Evolutionary conservation across 1,140 invertebrate species (phyloP).

Genomic region (Neelides sp.): DNA sequence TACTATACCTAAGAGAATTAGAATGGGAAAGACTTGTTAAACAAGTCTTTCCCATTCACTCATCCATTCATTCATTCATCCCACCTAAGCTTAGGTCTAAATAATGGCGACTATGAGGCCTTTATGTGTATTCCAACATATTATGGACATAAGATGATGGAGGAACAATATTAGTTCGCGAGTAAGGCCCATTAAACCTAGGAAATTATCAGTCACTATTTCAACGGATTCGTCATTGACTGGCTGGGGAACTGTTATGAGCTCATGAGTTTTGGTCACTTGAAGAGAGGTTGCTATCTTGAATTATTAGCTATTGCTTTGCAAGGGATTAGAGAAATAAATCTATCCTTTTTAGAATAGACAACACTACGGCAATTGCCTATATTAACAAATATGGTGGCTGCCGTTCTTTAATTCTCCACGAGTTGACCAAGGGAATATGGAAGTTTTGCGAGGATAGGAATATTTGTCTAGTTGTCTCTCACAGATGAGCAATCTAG

Average conservation of each 20-base stretch:
- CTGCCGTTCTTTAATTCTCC: neutral
- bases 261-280: neutral
- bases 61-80: no score
- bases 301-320: neutral
- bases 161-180: neutral
- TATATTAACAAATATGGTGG: constrained; percentile 3
- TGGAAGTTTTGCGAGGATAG: constrained; percentile 1
- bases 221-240: neutral
- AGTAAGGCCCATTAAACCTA: neutral
- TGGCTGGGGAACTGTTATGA: neutral
- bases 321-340: neutral
- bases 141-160: neutral
- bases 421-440: neutral
- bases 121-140: neutral
- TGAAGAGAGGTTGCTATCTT: constrained; percentile 1
- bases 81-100: neutral
- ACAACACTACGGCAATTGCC: constrained; percentile 1
- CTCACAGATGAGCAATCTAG: neutral
- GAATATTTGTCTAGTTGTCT: constrained; percentile 1
- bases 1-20: neutral
- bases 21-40: neutral
- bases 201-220: neutral
- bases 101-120: neutral
- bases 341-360: neutral
- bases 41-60: no score